Evolutionary conservation across 2,797 vertebrate species (phyloP).

Genomic region (Tadarida brasiliensis): DNA sequence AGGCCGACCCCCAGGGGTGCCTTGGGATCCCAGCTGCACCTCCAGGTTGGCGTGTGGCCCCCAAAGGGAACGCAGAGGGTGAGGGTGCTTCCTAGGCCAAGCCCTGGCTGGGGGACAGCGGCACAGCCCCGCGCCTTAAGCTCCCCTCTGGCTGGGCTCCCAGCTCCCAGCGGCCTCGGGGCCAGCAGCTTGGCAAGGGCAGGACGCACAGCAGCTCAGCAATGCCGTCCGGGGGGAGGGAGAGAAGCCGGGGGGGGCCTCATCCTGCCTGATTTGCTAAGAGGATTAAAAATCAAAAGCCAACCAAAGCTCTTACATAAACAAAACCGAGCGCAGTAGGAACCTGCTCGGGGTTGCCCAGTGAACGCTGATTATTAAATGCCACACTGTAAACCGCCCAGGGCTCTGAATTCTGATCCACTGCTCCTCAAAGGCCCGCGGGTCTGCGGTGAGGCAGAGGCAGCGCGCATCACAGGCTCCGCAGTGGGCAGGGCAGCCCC

Average conservation of each 20-base stretch:
- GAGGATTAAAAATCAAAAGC: not conserved
- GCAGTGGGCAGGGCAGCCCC: not conserved
- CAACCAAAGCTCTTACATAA: not conserved
- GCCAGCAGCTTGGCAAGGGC: not conserved
- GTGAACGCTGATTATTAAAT: not conserved
- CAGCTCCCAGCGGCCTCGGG: not conserved
- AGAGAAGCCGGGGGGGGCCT: accelerated
- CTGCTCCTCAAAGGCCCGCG: accelerated
- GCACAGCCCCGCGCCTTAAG: not conserved
- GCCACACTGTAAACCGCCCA: accelerated
- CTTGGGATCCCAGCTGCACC: not conserved
- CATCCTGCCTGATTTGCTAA: not conserved
- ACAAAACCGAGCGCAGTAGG: accelerated
- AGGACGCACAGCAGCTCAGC: not conserved
- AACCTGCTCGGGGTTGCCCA: not conserved
- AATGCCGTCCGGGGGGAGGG: accelerated
- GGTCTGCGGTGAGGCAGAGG: not conserved
- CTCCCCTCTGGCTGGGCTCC: not conserved
- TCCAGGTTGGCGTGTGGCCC: not conserved
- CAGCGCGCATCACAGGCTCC: accelerated
- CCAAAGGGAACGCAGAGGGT: accelerated
- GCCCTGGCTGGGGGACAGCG: accelerated
- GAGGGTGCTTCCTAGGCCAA: not conserved
- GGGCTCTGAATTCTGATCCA: not conserved
- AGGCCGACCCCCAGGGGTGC: accelerated